Evolutionary conservation across 2,888 invertebrate genomes (phyloP), one percentile per base, ranked within the genome.

Genomic region (Catotricha subobsoleta): DNA sequence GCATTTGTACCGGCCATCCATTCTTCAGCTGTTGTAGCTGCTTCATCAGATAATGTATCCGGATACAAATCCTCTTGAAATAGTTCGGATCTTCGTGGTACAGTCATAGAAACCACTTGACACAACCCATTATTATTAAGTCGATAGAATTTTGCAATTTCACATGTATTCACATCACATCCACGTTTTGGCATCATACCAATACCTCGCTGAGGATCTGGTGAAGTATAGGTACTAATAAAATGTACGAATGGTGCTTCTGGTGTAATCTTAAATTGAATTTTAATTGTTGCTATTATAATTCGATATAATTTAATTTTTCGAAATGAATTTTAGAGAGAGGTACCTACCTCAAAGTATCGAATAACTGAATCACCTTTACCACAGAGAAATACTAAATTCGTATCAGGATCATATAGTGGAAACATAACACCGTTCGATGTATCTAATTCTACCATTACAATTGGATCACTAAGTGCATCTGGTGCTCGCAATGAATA

Each of bases 141-240:
- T 52, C 95, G 76, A 68, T 90, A 97, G 67, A 97, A 94, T 60
- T 94, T 79, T 51, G 82, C 72, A 51, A 97, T 88, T 70, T 97
- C 97, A 64, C 94, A 95, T 47, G 80, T 79, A 47, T 79, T 80
- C 41, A 92, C 86, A 67, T 94, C 92, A 64, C 90, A 83, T 47
- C 95, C 95, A 52, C 95, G 74, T 68, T 97, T 97, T 49, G 95
- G 94, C 94, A 97, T 95, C 76, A 90, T 80, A 47, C 88, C 88
- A 61, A 90, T 87, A 57, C 94, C 94, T 67, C 94, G 74, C 63
- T 97, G 95, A 40, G 97, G 95, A 63, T 90, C 88, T n/a, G 91
- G 86, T 27, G 94, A 91, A 68, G 91, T 88, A 71, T 87, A 95
- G 52, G 91, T 92, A 68, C 86, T 94, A 59, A 97, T 88, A 65